phyloP scores from a whole-genome alignment of 2,888 invertebrate species.

The Anoplius nigerrimus region DNA sequence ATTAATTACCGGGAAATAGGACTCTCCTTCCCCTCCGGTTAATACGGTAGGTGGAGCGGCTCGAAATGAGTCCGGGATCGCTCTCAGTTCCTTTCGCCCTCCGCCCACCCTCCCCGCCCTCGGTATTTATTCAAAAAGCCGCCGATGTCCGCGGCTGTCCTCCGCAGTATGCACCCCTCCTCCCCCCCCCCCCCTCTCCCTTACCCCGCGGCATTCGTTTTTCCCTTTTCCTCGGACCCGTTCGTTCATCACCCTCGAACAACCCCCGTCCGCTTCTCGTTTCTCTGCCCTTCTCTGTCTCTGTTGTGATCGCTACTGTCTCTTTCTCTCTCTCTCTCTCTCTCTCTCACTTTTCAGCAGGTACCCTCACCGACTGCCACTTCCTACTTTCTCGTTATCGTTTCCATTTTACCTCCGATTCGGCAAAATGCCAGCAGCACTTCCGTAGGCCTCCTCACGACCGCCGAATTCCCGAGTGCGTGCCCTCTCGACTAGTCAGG shows the following conservation, averaged over 20 bases:
- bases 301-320: conserved; percentile 2
- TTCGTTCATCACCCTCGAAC: not conserved
- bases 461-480: too few species aligned
- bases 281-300: not conserved
- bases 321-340: not conserved
- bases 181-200: not conserved
- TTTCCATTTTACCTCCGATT: conserved; percentile 34
- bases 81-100: not conserved
- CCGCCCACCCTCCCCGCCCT: not conserved
- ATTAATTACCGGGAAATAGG: conserved; percentile 34
- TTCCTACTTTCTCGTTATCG: conserved; percentile 22
- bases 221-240: not conserved
- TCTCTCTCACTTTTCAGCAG: not conserved
- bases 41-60: conserved; percentile 8
- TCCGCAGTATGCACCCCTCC: not conserved
- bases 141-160: not conserved
- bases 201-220: not conserved
- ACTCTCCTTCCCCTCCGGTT: conserved; percentile 21
- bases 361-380: too few species aligned
- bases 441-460: too few species aligned
- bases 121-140: conserved; percentile 31
- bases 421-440: conserved; percentile 26
- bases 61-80: not conserved
- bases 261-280: conserved; percentile 1
- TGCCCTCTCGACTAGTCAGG: too few species aligned